phyloP scores from a whole-genome alignment of 2,888 invertebrate species.

The Folsomia manolachei region DNA sequence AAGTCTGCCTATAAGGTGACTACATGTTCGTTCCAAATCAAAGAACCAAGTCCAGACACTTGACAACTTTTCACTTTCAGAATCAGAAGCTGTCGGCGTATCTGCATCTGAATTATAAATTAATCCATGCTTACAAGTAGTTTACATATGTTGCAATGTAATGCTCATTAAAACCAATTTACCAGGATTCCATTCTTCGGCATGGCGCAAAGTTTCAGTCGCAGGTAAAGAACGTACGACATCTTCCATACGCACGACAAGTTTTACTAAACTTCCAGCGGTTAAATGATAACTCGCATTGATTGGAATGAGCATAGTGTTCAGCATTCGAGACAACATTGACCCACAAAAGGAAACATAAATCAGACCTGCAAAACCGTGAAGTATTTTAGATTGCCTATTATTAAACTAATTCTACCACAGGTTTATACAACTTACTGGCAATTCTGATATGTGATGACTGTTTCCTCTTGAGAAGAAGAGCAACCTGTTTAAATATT shows the following conservation, averaged over 20 bases:
- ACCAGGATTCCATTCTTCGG: conserved; percentile 44
- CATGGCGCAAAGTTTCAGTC: conserved; percentile 38
- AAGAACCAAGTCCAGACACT: conserved; percentile 61
- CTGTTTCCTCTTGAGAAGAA: conserved; percentile 29
- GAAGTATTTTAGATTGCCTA: conserved; percentile 29
- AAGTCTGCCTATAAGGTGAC: conserved; percentile 62
- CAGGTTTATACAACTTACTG: conserved; percentile 6
- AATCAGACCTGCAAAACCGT: conserved; percentile 55
- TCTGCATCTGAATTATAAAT: conserved; percentile 52
- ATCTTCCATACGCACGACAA: conserved; percentile 52
- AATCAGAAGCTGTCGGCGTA: conserved; percentile 58
- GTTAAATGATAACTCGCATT: conserved; percentile 3
- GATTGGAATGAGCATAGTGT: conserved; percentile 60
- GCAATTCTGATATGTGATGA: conserved; percentile 30
- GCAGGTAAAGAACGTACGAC: conserved; percentile 42
- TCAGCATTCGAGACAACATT: conserved; percentile 61
- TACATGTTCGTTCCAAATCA: conserved; percentile 62
- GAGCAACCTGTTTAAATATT: conserved; percentile 33
- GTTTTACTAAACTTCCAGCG: conserved; percentile 53
- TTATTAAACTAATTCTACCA: neutral
- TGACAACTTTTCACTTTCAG: conserved; percentile 52
- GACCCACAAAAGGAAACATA: conserved; percentile 61
- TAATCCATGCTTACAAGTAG: conserved; percentile 20
- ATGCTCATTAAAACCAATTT: no score
- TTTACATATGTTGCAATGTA: no score